Evolutionary conservation across 2,113 vertebrate genomes (phyloP).

Genomic region (Megaleporinus macrocephalus): DNA sequence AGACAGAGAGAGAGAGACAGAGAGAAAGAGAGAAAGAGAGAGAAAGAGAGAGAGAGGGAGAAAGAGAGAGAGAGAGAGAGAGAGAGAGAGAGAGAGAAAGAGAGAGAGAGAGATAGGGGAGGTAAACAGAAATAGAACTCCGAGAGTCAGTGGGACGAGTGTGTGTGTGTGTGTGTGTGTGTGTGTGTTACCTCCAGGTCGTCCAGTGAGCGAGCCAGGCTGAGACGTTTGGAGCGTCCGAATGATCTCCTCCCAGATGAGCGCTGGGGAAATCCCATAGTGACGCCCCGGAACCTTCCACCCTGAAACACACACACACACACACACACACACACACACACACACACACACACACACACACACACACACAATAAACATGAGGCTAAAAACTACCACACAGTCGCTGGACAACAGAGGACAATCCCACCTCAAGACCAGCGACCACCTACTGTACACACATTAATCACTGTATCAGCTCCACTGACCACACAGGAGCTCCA

Average conservation of each 20-base stretch:
- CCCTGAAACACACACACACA: slow-evolving; percentile 73
- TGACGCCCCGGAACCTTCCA: slow-evolving; percentile 80
- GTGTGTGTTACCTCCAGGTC: slow-evolving; percentile 86
- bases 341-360: background rate
- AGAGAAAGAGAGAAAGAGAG: background rate
- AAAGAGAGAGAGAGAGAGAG: background rate
- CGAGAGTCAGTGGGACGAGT: background rate
- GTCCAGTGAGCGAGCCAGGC: slow-evolving; percentile 92
- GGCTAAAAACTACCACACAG: background rate
- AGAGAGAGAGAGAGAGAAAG: background rate
- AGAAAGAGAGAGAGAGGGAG: background rate
- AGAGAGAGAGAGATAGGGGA: background rate
- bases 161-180: background rate
- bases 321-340: slow-evolving; percentile 14
- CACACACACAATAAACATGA: background rate
- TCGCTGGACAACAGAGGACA: too few relatives aligned
- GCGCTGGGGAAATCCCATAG: slow-evolving; percentile 82
- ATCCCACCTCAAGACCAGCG: too few relatives aligned
- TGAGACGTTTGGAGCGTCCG: slow-evolving; percentile 88
- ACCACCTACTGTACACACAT: too few relatives aligned
- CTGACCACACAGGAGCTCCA: too few relatives aligned
- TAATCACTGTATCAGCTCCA: too few relatives aligned
- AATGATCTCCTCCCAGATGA: slow-evolving; percentile 85
- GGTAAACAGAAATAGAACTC: background rate
- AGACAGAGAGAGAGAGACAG: too few relatives aligned